phyloP scores from a whole-genome alignment of 1,140 invertebrate species.

The Habropoda laboriosa region DNA sequence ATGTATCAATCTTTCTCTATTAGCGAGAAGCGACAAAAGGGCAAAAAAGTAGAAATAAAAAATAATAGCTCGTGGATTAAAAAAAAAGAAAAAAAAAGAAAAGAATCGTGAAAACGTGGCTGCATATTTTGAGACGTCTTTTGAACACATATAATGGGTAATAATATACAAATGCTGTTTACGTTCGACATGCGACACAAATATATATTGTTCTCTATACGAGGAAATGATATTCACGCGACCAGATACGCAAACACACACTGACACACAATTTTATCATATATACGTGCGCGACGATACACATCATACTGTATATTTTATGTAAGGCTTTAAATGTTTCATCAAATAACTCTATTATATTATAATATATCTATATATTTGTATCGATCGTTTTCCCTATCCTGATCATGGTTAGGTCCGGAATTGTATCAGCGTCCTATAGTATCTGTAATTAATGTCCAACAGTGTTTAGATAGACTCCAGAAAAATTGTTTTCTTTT shows the following conservation, averaged over 20 bases:
- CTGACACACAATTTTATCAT: conserved; percentile 55
- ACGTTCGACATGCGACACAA: conserved; percentile 18
- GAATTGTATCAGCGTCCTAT: conserved; percentile 9
- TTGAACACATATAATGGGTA: conserved; percentile 42
- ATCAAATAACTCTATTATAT: conserved; percentile 79
- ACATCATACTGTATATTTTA: conserved; percentile 79
- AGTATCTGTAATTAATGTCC: conserved; percentile 37
- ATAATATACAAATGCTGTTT: conserved; percentile 24
- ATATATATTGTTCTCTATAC: conserved; percentile 10
- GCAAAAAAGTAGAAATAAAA: conserved; percentile 12
- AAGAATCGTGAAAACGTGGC: conserved; percentile 48
- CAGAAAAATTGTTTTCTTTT: neutral
- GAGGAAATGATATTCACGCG: conserved; percentile 40
- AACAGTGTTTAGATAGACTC: neutral
- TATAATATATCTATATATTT: conserved; percentile 81
- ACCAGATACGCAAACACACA: conserved; percentile 8
- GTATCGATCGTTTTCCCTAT: conserved; percentile 71
- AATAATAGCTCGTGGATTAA: too few species aligned
- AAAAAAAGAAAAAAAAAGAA: conserved; percentile 38
- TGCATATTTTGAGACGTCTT: conserved; percentile 67
- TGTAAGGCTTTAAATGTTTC: conserved; percentile 81
- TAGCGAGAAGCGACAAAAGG: conserved; percentile 22
- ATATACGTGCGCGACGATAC: conserved; percentile 57
- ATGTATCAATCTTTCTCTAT: conserved; percentile 34
- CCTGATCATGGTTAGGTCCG: conserved; percentile 54